These are phyloP conservation scores for Micromys minutus DNA, from an alignment of 2,113 vertebrate species.

Conservation along the genomic window DNA sequence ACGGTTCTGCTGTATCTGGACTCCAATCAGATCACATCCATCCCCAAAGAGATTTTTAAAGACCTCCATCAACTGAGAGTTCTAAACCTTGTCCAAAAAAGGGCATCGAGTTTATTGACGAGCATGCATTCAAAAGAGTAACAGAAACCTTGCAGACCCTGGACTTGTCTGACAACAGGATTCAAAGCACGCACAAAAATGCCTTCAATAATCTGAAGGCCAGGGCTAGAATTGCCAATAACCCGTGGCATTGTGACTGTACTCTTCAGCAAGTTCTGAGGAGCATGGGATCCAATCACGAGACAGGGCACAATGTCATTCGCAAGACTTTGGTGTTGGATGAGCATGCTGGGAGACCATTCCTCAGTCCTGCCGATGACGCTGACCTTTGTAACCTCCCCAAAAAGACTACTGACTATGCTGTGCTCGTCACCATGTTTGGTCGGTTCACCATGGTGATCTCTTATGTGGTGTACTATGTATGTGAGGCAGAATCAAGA, in stretches of 20 bases:
- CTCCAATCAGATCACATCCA: constrained; percentile 97
- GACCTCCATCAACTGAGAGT: constrained; percentile 94
- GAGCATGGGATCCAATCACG: constrained; percentile 96
- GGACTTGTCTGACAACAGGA: constrained; percentile 97
- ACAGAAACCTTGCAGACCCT: constrained; percentile 95
- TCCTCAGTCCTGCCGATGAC: constrained; percentile 92
- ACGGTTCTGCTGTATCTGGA: constrained; percentile 95
- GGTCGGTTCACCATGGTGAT: constrained; percentile 99
- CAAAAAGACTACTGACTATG: constrained; percentile 98
- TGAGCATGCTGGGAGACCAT: constrained; percentile 92
- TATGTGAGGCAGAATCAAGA: constrained; percentile 99
- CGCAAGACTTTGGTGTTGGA: constrained; percentile 95
- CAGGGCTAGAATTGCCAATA: constrained; percentile 94
- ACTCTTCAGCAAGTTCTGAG: constrained; percentile 96
- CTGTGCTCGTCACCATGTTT: constrained; percentile 99
- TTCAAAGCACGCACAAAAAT: constrained; percentile 96
- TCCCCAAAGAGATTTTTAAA: constrained; percentile 97
- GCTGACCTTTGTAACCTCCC: constrained; percentile 97
- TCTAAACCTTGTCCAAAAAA: constrained; percentile 99
- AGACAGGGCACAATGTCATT: constrained; percentile 93
- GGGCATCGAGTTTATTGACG: constrained; percentile 94
- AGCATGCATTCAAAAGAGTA: constrained; percentile 95
- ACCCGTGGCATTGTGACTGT: constrained; percentile 99
- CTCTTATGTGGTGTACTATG: constrained; percentile 98
- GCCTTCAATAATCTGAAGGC: constrained; percentile 96